Base-by-base conservation (phyloP, 2,888 invertebrate genomes). In the Drosophila nigricruria region DNA sequence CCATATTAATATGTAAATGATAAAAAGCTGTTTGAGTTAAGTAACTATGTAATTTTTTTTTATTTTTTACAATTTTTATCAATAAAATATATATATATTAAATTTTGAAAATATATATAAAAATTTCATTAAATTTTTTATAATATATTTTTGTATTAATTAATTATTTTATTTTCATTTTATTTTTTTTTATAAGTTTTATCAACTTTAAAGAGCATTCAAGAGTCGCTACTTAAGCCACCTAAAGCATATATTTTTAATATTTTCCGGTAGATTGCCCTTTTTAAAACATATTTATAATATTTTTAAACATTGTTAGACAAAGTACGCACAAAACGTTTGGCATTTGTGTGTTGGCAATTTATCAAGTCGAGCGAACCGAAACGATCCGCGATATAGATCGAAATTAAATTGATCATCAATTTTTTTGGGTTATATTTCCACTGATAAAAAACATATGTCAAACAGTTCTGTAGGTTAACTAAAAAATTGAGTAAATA, bases 391-490 rank as follows among this genome's bases (percentile, higher is more conserved):
- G 62, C 62, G 74, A 71, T 78, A 62, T 61, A 64, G 63, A 77
- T 79, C 78, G 45, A 74, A 66, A 69, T 79, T 43, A 59, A 62
- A 58, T 67, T 64, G 76, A 76, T 77, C 45, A 67, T 77, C 77
- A 77, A 43, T 69, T 56, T 38, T 49, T 42, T n/a, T 49, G 27
- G 34, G 60, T 58, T 43, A 27, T n/a, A 30, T 32, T 70, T n/a
- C 20, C 16, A 20, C 49, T 71, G 71, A 75, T 78, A 79, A 68
- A 60, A 38, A 47, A 54, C 62, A 71, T 42, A 77, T 77, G 73
- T 20, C 30, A 45, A 12, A 27, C 5, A 4, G 12, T 27, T 20
- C 34, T 36, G 2, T 5, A 18, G 18, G 43, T 43, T 25, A 27
- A n/a, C 40, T 8, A 34, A 30, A 30, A 32, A 8, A 36, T 34